Base-by-base conservation (phyloP, 2,888 invertebrate species). In the Xestia sexstrigata region DNA sequence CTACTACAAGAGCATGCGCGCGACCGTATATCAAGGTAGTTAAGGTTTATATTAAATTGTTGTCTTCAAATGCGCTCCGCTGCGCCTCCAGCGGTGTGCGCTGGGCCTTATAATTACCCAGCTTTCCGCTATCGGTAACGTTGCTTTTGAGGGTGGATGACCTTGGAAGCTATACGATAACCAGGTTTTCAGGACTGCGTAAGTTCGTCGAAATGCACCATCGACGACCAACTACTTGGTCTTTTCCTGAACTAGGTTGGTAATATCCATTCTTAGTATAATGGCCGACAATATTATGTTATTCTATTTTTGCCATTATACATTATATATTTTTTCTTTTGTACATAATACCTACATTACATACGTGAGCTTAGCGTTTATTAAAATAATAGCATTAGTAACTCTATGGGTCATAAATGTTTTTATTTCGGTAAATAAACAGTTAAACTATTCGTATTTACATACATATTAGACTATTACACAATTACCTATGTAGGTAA, bases 361-460 rank as follows among this genome's bases (percentile, higher is more conserved):
- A 23, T n/a, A n/a, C n/a, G 23, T 23, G 23, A 9, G 52, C 23
- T 52, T 23, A 23, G 52, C 52, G 23, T 52, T 52, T 23, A 52
- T 52, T 52, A 23, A n/a, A n/a, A n/a, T 4, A 8, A 26, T 26
- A 63, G 3, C 26, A 71, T 23, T 47, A 30, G 0, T 49, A 13
- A 3, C 20, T 78, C 3, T 2, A 55, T 47, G 35, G 17, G 11
- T 74, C 58, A 75, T 74, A 52, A 66, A 66, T 42, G 42, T 58
- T 80, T 65, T 52, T 42, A 81, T 26, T 49, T 26, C 5, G 26
- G 26, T 8, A 15, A 74, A 58, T 80, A 26, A 80, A 66, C 35
- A 26, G 23, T 66, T 65, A 11, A 35, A 26, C 3, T 45, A 15
- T 65, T 35, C 26, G 4, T 26, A 60, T 70, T 49, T 26, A 70